phyloP scores from a whole-genome alignment of 2,888 invertebrate species.

The Trissoscelio sp. region DNA sequence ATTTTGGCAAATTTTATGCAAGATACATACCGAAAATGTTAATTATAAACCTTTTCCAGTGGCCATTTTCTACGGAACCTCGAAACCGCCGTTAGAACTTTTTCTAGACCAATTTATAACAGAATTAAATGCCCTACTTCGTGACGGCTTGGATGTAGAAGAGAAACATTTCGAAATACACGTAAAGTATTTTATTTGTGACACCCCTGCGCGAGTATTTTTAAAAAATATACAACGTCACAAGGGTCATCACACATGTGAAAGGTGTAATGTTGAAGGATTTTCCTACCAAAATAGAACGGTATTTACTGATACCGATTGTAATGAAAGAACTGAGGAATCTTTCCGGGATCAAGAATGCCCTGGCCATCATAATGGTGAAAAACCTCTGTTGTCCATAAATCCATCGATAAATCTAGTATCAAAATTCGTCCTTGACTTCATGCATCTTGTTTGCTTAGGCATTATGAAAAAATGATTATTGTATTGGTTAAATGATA shows the following conservation, averaged over 20 bases:
- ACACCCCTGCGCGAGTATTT: constrained; percentile 63
- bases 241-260: constrained; percentile 63
- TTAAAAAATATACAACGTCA: constrained; percentile 66
- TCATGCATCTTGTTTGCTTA: constrained; percentile 65
- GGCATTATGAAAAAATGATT: constrained; percentile 52
- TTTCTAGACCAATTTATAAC: constrained; percentile 51
- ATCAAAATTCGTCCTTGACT: constrained; percentile 54
- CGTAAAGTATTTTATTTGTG: constrained; percentile 66
- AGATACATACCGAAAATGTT: constrained; percentile 35
- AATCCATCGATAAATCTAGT: neutral
- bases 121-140: constrained; percentile 53
- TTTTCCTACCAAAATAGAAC: constrained; percentile 12
- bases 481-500: constrained; percentile 2
- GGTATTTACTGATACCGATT: constrained; percentile 25
- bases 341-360: constrained; percentile 54
- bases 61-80: constrained; percentile 16
- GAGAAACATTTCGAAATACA: constrained; percentile 36
- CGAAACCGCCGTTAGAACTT: constrained; percentile 52
- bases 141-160: constrained; percentile 37
- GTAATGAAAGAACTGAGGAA: constrained; percentile 43
- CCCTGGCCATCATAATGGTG: constrained; percentile 42
- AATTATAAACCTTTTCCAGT: constrained; percentile 21
- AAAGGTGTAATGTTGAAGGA: constrained; percentile 61
- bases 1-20: constrained; percentile 25
- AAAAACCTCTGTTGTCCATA: constrained; percentile 42